Evolutionary conservation across 2,888 invertebrate genomes (phyloP), one percentile per base, ranked within the genome.

Genomic region (Camponotus fellah): DNA sequence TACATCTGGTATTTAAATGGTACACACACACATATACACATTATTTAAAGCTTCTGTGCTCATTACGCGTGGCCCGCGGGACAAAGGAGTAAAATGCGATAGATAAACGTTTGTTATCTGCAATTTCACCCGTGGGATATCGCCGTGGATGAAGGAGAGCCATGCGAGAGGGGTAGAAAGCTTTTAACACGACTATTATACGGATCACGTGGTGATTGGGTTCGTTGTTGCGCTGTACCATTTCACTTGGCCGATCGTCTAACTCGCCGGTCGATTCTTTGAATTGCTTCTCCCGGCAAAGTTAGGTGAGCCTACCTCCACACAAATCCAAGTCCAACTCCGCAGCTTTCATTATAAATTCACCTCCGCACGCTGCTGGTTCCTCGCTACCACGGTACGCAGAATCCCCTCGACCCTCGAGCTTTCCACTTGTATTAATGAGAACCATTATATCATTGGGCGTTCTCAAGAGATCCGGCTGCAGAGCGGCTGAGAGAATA

Each of bases 271-370:
- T 77, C 72, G 77, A 65, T 72, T 84, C 58, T 69, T 85, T 79
- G 86, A 74, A 88, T 89, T 88, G 12, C 84, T 58, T 84, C 81
- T 86, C 82, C 88, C 86, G 75, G 80, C 84, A 83, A 86, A 88
- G 87, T 89, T 89, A 90, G 89, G 89, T 91, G 93, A 88, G 87
- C 89, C 85, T 92, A 92, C 93, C 93, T 94, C 94, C 93, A 91
- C 94, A 94, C 94, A 94, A 94, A 94, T 94, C 92, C 92, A 90
- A 93, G 92, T 93, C 93, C 92, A 92, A 94, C 93, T 94, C 93
- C 91, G 92, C 92, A 91, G 93, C 92, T 94, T 94, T 94, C 94
- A 94, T 94, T 95, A 94, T 95, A 95, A 95, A 95, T 95, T 94
- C 94, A 92, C 92, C 92, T 90, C 93, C 87, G 77, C 86, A 53